phyloP scores from a whole-genome alignment of 2,888 invertebrate species.

The Nephrotoma flavescens region DNA sequence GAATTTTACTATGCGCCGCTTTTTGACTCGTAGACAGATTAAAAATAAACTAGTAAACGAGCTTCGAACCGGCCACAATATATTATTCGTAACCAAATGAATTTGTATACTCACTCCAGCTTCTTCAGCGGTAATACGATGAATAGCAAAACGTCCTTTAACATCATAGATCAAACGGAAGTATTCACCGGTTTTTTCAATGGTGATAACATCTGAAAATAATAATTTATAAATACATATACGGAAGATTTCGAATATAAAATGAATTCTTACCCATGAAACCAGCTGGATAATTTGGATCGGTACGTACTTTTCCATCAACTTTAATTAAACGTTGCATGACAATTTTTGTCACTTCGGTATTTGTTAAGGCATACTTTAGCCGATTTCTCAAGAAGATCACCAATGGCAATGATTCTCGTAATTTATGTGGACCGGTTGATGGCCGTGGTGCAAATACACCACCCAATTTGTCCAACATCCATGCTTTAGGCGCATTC shows the following conservation, averaged over 20 bases:
- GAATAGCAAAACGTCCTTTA: conserved; percentile 94
- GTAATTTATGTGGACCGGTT: conserved; percentile 93
- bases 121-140: conserved; percentile 93
- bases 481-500: conserved; percentile 99
- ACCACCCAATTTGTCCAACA: conserved; percentile 98
- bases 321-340: conserved; percentile 97
- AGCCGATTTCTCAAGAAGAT: conserved; percentile 94
- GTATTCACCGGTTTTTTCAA: conserved; percentile 95
- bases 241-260: neutral
- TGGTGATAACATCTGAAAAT: conserved; percentile 81
- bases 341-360: conserved; percentile 94
- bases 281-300: conserved; percentile 93
- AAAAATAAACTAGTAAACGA: neutral
- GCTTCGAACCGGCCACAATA: neutral
- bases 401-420: conserved; percentile 92
- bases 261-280: conserved; percentile 78
- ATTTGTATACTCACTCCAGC: conserved; percentile 61
- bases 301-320: conserved; percentile 95
- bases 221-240: neutral
- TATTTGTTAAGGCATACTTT: conserved; percentile 94
- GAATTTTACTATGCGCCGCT: conserved; percentile 10
- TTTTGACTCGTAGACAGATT: conserved; percentile 11
- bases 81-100: neutral
- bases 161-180: conserved; percentile 98
- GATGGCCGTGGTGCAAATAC: conserved; percentile 96